These are phyloP conservation scores for Scomber scombrus DNA, from an alignment of 2,113 vertebrate species.

Conservation along the genomic window DNA sequence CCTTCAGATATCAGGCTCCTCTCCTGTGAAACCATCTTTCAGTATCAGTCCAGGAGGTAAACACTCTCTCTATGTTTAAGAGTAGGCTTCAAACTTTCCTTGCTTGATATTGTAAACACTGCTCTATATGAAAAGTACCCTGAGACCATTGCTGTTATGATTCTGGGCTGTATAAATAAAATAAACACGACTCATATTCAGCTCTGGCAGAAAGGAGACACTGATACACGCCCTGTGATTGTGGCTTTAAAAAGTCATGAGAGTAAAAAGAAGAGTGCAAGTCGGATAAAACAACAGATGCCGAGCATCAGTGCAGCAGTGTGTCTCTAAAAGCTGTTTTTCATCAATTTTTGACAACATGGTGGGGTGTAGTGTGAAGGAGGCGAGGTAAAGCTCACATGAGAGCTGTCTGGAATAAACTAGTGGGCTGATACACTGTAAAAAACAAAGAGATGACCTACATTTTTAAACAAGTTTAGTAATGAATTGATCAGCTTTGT, in stretches of 20 bases:
- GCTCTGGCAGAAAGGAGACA: neutral
- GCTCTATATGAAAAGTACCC: too few relatives aligned
- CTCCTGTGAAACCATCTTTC: too few relatives aligned
- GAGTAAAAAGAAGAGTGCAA: neutral
- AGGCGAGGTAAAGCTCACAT: neutral
- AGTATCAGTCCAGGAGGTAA: too few relatives aligned
- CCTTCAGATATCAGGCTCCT: too few relatives aligned
- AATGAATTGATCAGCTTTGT: neutral
- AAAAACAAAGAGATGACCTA: neutral
- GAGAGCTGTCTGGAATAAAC: neutral
- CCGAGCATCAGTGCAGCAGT: neutral
- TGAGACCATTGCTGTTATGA: too few relatives aligned
- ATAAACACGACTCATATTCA: neutral
- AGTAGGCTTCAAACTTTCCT: too few relatives aligned
- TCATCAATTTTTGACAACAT: slow-evolving; percentile 11
- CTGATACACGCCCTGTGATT: neutral
- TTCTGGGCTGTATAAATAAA: too few relatives aligned
- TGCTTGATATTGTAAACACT: too few relatives aligned
- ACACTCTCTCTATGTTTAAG: too few relatives aligned
- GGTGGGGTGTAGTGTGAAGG: neutral
- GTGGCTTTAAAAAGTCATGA: slow-evolving; percentile 29
- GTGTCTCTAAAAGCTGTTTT: neutral
- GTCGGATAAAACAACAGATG: slow-evolving; percentile 3
- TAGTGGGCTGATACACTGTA: neutral
- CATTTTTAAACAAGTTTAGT: too few relatives aligned